These are phyloP conservation scores for Platalea minor DNA, from an alignment of 2,797 vertebrate genomes.

Conservation along the genomic window DNA sequence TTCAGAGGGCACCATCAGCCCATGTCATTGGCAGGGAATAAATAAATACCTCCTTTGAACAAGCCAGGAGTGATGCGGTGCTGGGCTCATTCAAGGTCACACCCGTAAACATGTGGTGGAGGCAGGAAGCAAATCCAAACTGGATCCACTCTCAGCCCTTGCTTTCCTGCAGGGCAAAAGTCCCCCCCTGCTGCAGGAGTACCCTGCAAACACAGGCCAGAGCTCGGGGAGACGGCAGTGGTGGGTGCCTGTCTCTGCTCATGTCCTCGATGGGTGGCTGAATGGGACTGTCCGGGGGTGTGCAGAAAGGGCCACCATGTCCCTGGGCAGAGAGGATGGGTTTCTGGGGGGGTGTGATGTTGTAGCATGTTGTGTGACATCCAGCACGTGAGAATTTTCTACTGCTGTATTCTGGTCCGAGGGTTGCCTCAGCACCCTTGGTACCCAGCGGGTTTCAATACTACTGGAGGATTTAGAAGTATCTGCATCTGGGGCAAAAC, in stretches of 20 bases:
- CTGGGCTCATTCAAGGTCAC: constrained; percentile 29
- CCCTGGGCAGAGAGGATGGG: not conserved
- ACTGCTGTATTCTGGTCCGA: not conserved
- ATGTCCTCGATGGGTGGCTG: not conserved
- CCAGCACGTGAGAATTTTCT: not conserved
- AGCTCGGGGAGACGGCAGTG: not conserved
- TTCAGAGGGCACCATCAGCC: constrained; percentile 28
- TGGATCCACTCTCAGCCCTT: not conserved
- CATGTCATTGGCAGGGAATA: constrained; percentile 43
- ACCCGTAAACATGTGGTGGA: not conserved
- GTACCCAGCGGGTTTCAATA: accelerated
- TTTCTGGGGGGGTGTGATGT: not conserved
- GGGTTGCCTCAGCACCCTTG: not conserved
- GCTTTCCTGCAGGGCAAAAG: not conserved
- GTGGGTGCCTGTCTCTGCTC: not conserved
- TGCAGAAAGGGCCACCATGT: accelerated
- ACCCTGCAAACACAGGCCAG: accelerated
- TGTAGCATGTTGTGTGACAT: not conserved
- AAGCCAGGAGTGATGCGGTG: not conserved
- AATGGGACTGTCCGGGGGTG: no score
- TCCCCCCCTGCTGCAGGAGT: no score
- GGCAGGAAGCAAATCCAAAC: not conserved
- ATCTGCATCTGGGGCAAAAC: accelerated
- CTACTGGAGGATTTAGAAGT: not conserved
- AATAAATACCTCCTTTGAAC: constrained; percentile 23